Evolutionary conservation across 2,888 invertebrate species (phyloP).

Genomic region (Agapostemon virescens): DNA sequence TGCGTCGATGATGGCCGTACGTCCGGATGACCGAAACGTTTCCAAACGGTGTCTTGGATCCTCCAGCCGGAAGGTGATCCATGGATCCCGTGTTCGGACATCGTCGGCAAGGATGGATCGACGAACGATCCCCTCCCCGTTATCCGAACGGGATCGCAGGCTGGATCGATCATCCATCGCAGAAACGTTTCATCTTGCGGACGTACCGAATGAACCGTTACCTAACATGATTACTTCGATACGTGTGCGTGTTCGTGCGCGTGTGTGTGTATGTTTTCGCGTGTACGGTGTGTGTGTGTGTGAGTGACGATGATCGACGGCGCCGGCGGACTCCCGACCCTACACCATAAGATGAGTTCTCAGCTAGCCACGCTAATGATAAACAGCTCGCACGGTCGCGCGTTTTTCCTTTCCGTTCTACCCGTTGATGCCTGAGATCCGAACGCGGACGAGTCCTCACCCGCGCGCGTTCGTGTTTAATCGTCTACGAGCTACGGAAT

Average conservation of each 20-base stretch:
- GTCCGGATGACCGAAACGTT: constrained; percentile 78
- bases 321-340: constrained; percentile 70
- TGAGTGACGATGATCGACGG: constrained; percentile 54
- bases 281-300: neutral
- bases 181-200: constrained; percentile 76
- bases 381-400: constrained; percentile 1
- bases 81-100: neutral
- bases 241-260: constrained; percentile 33
- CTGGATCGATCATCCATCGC: constrained; percentile 8
- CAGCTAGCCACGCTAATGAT: constrained; percentile 46
- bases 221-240: constrained; percentile 60
- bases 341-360: constrained; percentile 59
- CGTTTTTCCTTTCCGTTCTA: neutral
- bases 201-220: constrained; percentile 70
- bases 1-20: constrained; percentile 64
- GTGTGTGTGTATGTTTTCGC: neutral
- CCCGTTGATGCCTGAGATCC: constrained; percentile 67
- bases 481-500: constrained; percentile 22
- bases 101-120: neutral
- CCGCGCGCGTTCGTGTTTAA: constrained; percentile 23
- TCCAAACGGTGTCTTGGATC: neutral
- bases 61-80: neutral
- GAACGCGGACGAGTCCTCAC: constrained; percentile 54
- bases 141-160: neutral
- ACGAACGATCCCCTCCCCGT: neutral